Evolutionary conservation across 53 echinoderm and acorn worm species (phyloP).

Genomic region (Paelopatides confundens): DNA sequence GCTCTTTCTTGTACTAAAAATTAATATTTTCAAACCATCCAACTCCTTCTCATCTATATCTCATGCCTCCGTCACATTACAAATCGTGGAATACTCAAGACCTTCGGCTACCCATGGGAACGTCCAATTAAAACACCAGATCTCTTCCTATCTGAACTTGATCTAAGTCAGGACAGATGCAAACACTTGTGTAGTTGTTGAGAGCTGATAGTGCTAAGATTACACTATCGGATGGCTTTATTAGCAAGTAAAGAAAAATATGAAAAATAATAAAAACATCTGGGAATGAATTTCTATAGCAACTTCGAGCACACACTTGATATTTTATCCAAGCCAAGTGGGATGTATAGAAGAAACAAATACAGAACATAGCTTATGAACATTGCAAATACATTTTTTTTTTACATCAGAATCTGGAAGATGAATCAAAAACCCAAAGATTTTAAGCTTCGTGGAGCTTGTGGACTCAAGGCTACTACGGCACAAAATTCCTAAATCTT

Average conservation of each 20-base stretch:
- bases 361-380: too few relatives aligned
- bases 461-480: constrained; percentile 1
- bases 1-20: neutral
- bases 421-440: neutral
- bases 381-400: too few relatives aligned
- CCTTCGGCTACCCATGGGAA: constrained; percentile 25
- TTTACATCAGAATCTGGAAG: neutral
- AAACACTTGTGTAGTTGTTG: neutral
- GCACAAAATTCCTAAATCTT: neutral
- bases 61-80: neutral
- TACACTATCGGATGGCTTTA: constrained; percentile 17
- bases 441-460: constrained; percentile 5
- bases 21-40: neutral
- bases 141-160: constrained; percentile 14
- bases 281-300: constrained; percentile 13
- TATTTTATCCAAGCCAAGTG: neutral
- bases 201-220: constrained; percentile 1
- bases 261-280: neutral
- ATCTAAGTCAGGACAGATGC: neutral
- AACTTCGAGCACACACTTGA: neutral
- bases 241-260: neutral
- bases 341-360: too few relatives aligned
- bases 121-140: constrained; percentile 29
- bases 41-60: neutral
- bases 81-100: neutral